Conservation (phyloP, 2,797 vertebrate species). For the Chelon auratus region DNA sequence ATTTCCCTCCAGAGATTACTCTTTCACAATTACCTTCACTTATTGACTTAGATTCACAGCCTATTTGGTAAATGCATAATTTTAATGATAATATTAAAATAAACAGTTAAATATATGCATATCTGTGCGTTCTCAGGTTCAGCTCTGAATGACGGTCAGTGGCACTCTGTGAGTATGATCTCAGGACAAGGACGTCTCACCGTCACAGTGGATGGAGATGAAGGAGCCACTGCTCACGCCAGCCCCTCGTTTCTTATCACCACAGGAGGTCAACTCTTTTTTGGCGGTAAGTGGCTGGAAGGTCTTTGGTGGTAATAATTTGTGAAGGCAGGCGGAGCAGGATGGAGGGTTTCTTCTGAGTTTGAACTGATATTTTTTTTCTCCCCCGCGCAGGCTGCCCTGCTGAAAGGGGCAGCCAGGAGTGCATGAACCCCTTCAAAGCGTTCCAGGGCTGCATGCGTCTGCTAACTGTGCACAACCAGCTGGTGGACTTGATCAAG, state of each 20-base stretch:
- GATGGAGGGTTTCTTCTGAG: background rate
- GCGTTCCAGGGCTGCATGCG: slow-evolving; percentile 93
- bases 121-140: slow-evolving; percentile 76
- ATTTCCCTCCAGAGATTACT: background rate
- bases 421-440: slow-evolving; percentile 84
- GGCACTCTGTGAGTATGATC: slow-evolving; percentile 89
- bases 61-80: too few relatives aligned
- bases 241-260: slow-evolving; percentile 76
- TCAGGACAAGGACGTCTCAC: slow-evolving; percentile 84
- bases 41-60: too few relatives aligned
- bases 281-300: slow-evolving; percentile 85
- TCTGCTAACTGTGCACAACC: slow-evolving; percentile 82
- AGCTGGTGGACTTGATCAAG: slow-evolving; percentile 87
- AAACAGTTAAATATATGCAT: too few relatives aligned
- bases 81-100: too few relatives aligned
- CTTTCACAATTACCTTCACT: too few relatives aligned
- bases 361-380: background rate
- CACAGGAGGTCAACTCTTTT: slow-evolving; percentile 84
- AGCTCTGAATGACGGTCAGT: slow-evolving; percentile 90
- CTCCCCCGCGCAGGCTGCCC: slow-evolving; percentile 86
- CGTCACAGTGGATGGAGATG: slow-evolving; percentile 85
- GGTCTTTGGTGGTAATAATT: too few relatives aligned
- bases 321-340: background rate
- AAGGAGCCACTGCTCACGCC: slow-evolving; percentile 71
- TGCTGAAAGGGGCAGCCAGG: slow-evolving; percentile 68